Evolutionary conservation across 2,888 invertebrate species (phyloP), one percentile per base, ranked within the genome.

Genomic region (Boloria euphrosyne): DNA sequence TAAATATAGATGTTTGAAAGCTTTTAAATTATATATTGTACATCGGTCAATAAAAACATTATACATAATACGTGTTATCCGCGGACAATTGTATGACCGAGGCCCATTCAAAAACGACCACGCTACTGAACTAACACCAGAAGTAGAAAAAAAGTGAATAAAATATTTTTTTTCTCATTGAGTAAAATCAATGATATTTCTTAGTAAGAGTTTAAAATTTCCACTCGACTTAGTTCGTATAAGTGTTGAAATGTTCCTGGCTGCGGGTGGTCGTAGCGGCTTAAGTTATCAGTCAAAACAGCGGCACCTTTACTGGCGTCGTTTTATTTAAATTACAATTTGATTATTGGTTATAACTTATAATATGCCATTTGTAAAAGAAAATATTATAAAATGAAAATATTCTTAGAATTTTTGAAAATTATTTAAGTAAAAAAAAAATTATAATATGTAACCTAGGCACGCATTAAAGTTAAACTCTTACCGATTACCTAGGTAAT

Each of bases 181-280:
- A 57, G 76, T 74, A 79, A 74, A 75, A 80, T 83, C 83, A 85
- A 86, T 85, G 86, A 85, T 84, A 78, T 79, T 84, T 84, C 82
- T 80, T 74, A 78, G 83, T 50, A 49, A 38, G 76, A 77, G 71
- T 73, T 75, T 75, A 72, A 75, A 75, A 73, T 77, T 87, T 87
- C 83, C 89, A 86, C 80, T 85, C 80, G 86, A 90, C 84, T 86
- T 82, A 76, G 65, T 76, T 65, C 72, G 59, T 74, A 81, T 78
- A 82, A 84, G 80, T 78, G 78, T 68, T 63, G 74, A 71, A 75
- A 71, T 71, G 76, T 74, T 78, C 78, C 73, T 77, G 77, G 67
- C 87, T 80, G 84, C 88, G 90, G 90, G 89, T 89, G 91, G 89
- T 85, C 89, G 80, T 61, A 47, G 66, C 67, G 65, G 46, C 69